A percentile compares a stretch with the other conserved stretches of the same genome.
Conservation (phyloP, 2,888 invertebrate genomes). For the Scaptomyza parva region DNA sequence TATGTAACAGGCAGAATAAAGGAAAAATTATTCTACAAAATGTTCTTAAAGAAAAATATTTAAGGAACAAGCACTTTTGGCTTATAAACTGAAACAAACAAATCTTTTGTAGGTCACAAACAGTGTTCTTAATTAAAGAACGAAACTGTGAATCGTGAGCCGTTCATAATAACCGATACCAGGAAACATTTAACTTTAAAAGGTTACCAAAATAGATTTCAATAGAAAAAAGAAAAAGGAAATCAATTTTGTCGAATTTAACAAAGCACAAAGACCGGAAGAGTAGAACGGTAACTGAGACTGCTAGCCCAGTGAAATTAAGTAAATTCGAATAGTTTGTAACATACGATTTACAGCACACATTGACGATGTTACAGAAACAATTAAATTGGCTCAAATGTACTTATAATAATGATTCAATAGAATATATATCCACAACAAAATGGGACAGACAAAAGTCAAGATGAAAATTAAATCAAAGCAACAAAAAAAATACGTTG, state of each 20-base stretch:
- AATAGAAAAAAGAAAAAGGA: slow-evolving; percentile 47
- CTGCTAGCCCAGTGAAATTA: slow-evolving; percentile 19
- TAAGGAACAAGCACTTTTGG: too few relatives aligned
- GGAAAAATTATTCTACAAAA: too few relatives aligned
- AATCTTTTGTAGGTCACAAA: too few relatives aligned
- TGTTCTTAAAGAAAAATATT: too few relatives aligned
- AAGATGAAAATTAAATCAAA: slow-evolving; percentile 34
- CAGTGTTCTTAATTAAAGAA: too few relatives aligned
- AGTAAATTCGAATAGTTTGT: slow-evolving; percentile 59
- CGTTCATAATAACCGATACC: too few relatives aligned
- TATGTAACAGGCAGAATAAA: too few relatives aligned
- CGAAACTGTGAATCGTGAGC: too few relatives aligned
- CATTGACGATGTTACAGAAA: slow-evolving; percentile 23
- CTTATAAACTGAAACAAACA: too few relatives aligned
- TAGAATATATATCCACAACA: slow-evolving; percentile 26
- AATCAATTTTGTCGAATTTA: slow-evolving; percentile 51
- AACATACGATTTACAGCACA: slow-evolving; percentile 19
- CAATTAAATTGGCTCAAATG: slow-evolving; percentile 50
- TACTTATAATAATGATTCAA: slow-evolving; percentile 47
- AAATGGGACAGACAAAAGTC: slow-evolving; percentile 12
- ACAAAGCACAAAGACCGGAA: slow-evolving; percentile 19
- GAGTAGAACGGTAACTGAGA: slow-evolving; percentile 28
- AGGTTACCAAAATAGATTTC: slow-evolving; percentile 13
- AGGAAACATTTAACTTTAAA: slow-evolving; percentile 14
- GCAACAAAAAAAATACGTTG: slow-evolving; percentile 36